These are phyloP conservation scores for Notodonta dromedarius DNA, from an alignment of 2,888 invertebrate species.

Conservation along the genomic window DNA sequence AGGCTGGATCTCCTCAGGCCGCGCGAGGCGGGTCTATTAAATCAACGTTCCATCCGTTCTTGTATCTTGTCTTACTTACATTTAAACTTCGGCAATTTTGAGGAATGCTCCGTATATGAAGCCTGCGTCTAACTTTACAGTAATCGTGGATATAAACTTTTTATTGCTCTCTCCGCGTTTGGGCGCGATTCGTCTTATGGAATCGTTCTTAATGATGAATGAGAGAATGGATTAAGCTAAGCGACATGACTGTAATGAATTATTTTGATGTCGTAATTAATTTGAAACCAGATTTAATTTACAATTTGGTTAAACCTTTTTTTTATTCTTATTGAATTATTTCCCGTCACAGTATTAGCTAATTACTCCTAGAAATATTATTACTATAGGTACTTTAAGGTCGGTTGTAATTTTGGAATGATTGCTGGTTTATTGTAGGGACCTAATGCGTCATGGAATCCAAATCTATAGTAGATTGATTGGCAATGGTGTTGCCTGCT, in stretches of 20 bases:
- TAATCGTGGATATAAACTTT: constrained; percentile 24
- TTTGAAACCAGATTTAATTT: not conserved
- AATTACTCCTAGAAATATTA: no score
- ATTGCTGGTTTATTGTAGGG: no score
- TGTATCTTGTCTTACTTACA: constrained; percentile 10
- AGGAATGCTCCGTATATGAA: constrained; percentile 26
- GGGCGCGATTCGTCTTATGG: constrained; percentile 9
- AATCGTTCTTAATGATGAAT: constrained; percentile 20
- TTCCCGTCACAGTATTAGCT: no score
- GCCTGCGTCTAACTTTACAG: constrained; percentile 22
- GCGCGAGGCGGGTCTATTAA: constrained; percentile 9
- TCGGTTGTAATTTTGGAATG: no score
- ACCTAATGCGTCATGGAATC: no score
- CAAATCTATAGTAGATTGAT: no score
- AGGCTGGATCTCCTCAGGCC: not conserved
- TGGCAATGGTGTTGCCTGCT: no score
- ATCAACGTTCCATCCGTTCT: constrained; percentile 2
- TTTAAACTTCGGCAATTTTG: constrained; percentile 32
- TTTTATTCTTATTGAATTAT: no score
- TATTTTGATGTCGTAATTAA: not conserved
- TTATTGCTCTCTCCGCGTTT: constrained; percentile 22
- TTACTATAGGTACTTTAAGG: no score
- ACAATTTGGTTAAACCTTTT: not conserved
- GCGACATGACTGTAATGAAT: constrained; percentile 10
- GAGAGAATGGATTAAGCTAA: not conserved